Conservation (phyloP, 2,888 invertebrate genomes). For the Heliconius aoede region DNA sequence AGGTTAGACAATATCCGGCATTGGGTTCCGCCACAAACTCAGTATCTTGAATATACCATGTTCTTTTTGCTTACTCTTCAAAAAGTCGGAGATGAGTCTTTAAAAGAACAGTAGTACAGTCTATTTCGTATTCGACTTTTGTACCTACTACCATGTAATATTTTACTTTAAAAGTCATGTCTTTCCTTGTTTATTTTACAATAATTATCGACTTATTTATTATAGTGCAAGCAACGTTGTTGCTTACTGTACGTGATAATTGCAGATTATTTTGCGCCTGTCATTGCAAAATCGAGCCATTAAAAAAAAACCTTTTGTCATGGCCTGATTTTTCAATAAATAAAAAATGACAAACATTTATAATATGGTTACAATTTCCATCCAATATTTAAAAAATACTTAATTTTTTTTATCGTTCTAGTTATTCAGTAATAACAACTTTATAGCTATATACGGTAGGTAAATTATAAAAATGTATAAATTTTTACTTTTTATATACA, state of each 20-base stretch:
- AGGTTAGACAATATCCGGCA: background rate
- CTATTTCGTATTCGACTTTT: no score
- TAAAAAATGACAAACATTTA: background rate
- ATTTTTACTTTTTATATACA: no score
- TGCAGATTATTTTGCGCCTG: background rate
- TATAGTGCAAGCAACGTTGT: background rate
- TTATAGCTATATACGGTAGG: no score
- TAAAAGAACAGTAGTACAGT: no score
- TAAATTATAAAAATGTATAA: no score
- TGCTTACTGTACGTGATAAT: background rate
- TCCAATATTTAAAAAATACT: background rate
- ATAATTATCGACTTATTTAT: background rate
- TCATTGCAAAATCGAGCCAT: background rate
- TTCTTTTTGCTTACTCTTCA: background rate
- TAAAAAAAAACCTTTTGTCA: background rate
- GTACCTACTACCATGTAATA: no score
- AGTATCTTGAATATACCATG: background rate
- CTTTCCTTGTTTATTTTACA: slow-evolving; percentile 4
- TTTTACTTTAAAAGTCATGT: background rate
- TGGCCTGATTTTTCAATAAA: background rate
- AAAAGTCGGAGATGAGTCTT: background rate
- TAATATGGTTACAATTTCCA: background rate
- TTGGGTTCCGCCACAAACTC: background rate
- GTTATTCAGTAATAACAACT: no score
- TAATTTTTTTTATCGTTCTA: background rate